phyloP scores from a whole-genome alignment of 2,888 invertebrate genomes.

The Uloborus plumipes region DNA sequence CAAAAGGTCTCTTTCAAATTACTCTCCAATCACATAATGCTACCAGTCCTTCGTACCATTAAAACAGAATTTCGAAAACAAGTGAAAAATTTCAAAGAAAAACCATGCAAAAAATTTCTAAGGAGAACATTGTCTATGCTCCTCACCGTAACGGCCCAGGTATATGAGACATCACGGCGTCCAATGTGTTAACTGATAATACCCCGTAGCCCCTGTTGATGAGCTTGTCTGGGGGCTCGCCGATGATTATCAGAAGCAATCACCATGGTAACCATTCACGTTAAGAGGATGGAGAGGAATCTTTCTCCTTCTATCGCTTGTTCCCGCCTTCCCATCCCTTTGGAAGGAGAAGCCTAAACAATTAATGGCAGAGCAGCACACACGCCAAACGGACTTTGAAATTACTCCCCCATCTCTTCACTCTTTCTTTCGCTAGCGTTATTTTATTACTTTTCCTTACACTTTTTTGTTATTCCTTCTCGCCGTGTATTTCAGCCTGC shows the following conservation, averaged over 20 bases:
- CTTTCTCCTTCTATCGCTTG: conserved; percentile 33
- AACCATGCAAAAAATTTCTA: too few species aligned
- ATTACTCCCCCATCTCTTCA: conserved; percentile 46
- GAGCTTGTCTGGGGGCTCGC: conserved; percentile 53
- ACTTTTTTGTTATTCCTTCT: conserved; percentile 24
- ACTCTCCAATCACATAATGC: too few species aligned
- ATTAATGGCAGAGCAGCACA: conserved; percentile 59
- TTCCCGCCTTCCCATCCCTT: conserved; percentile 15
- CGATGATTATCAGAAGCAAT: conserved; percentile 63
- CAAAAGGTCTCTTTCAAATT: too few species aligned
- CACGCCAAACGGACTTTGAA: conserved; percentile 63
- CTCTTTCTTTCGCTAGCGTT: conserved; percentile 21
- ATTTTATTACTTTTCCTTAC: conserved; percentile 52
- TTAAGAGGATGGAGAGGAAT: conserved; percentile 61
- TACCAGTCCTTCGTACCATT: too few species aligned
- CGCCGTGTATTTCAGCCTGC: conserved; percentile 47
- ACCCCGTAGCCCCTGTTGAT: conserved; percentile 60
- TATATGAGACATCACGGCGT: too few species aligned
- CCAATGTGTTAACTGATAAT: conserved; percentile 59
- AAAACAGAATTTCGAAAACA: too few species aligned
- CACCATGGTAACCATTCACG: conserved; percentile 58
- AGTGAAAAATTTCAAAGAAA: too few species aligned
- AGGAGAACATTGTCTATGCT: too few species aligned
- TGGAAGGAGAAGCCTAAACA: conserved; percentile 45
- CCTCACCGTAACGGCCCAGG: too few species aligned